Conservation (phyloP, 53 echinoderm and acorn worm genomes). For the Hippasteria phrygiana region DNA sequence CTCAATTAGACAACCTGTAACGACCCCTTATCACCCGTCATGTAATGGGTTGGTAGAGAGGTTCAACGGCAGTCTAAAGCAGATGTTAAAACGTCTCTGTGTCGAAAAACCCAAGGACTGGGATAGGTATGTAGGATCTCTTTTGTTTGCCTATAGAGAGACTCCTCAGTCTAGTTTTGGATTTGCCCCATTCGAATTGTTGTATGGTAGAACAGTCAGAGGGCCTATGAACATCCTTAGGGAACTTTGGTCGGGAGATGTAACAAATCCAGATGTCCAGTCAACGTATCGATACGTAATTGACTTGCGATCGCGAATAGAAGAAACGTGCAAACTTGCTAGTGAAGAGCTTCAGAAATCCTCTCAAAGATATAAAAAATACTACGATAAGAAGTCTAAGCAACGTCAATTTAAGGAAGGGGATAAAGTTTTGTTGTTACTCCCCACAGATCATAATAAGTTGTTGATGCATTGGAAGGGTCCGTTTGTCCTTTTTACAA, state of each 20-base stretch:
- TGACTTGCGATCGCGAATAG: constrained; percentile 49
- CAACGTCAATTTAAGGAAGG: constrained; percentile 49
- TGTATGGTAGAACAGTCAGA: constrained; percentile 32
- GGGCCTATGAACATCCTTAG: constrained; percentile 64
- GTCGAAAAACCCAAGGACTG: too few species aligned
- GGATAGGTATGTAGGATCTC: too few species aligned
- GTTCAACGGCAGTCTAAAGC: too few species aligned
- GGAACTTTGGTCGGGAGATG: constrained; percentile 63
- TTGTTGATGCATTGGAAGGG: too few species aligned
- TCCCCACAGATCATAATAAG: constrained; percentile 66
- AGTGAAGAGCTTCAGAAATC: constrained; percentile 44
- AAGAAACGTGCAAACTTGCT: constrained; percentile 52
- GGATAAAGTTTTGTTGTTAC: constrained; percentile 56
- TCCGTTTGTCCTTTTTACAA: neutral
- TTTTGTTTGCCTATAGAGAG: too few species aligned
- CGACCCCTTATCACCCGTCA: too few species aligned
- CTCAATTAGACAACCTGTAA: neutral
- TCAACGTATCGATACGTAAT: constrained; percentile 67
- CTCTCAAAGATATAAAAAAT: constrained; percentile 30
- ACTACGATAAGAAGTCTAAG: constrained; percentile 61
- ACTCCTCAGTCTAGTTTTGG: neutral
- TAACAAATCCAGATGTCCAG: constrained; percentile 34
- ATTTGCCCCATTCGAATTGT: too few species aligned
- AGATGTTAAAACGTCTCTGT: constrained; percentile 15
- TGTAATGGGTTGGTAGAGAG: too few species aligned